Evolutionary conservation across 2,888 invertebrate species (phyloP).

Genomic region (Mechanitis mazaeus): DNA sequence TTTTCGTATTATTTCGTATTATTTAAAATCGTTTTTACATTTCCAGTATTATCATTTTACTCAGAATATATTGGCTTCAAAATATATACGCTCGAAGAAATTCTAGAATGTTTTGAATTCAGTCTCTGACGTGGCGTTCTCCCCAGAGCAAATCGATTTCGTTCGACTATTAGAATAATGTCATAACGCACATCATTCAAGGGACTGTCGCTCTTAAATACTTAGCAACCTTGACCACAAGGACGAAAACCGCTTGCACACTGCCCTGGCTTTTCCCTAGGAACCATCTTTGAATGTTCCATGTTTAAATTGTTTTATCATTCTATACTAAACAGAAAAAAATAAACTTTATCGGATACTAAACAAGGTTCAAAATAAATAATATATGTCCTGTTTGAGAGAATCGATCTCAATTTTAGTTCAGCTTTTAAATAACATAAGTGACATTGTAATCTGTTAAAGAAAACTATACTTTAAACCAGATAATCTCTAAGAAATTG

Average conservation of each 20-base stretch:
- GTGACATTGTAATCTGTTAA: conserved; percentile 28
- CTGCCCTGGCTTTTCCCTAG: conserved; percentile 63
- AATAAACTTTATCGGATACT: conserved; percentile 25
- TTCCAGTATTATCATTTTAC: no score
- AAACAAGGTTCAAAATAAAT: conserved; percentile 33
- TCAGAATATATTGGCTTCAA: background rate
- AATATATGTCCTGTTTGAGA: conserved; percentile 46
- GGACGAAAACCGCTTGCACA: conserved; percentile 39
- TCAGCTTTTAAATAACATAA: conserved; percentile 40
- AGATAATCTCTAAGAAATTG: background rate
- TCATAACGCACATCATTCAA: conserved; percentile 35
- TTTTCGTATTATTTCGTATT: no score
- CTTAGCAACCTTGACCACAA: conserved; percentile 16
- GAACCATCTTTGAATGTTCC: conserved; percentile 72
- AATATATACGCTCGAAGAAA: conserved; percentile 19
- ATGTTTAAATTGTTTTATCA: conserved; percentile 70
- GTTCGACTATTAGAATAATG: conserved; percentile 39
- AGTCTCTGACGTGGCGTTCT: conserved; percentile 52
- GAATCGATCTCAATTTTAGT: conserved; percentile 67
- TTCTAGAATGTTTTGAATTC: conserved; percentile 37
- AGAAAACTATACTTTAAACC: conserved; percentile 35
- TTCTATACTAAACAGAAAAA: conserved; percentile 35
- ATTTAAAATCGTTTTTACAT: no score
- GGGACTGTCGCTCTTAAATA: conserved; percentile 35
- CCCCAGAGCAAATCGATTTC: conserved; percentile 72